Evolutionary conservation across 2,113 vertebrate genomes (phyloP).

Genomic region (Thomomys bottae): DNA sequence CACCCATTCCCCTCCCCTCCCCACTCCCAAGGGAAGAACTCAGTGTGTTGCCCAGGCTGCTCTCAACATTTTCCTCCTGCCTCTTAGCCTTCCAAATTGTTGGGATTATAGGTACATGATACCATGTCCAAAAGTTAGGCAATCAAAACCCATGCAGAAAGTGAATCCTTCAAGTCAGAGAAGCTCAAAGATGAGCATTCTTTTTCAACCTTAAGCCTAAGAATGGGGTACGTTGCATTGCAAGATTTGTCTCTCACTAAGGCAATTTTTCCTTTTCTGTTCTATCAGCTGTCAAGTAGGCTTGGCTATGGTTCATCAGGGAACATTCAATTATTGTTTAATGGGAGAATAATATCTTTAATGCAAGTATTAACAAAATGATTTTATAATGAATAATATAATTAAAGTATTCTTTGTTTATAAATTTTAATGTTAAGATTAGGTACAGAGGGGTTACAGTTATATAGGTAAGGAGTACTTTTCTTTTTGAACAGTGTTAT

Average conservation of each 20-base stretch:
- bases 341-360: no score
- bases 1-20: no score
- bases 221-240: background rate
- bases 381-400: no score
- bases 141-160: background rate
- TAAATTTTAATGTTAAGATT: no score
- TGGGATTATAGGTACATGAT: no score
- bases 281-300: background rate
- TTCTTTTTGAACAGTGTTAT: no score
- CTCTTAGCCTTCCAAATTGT: no score
- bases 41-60: background rate
- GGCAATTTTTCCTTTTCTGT: background rate
- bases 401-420: background rate
- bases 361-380: no score
- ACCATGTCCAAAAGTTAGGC: background rate
- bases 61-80: no score
- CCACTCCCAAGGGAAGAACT: background rate
- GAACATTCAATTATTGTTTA: background rate
- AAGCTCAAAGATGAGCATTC: background rate
- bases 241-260: background rate
- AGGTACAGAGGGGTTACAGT: no score
- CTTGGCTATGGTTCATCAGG: background rate
- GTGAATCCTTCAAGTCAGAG: background rate
- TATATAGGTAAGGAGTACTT: no score
- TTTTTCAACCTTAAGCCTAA: background rate